phyloP scores from a whole-genome alignment of 1,140 invertebrate species.

The Drosophila ficusphila region DNA sequence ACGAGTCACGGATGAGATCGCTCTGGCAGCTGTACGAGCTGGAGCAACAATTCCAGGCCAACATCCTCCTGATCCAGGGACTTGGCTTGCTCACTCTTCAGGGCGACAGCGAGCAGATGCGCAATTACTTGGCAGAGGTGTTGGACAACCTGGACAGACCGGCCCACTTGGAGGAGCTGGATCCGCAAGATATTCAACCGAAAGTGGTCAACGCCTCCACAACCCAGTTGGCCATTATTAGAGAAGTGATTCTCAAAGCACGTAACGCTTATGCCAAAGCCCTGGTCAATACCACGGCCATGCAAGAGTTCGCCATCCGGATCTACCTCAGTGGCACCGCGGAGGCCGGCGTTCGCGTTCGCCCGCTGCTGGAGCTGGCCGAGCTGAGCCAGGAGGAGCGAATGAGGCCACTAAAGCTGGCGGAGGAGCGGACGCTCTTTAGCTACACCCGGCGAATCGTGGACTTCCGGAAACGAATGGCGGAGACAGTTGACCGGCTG shows the following conservation, averaged over 20 bases:
- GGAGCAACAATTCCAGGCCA: conserved; percentile 63
- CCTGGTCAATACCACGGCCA: conserved; percentile 68
- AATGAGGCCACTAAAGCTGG: conserved; percentile 15
- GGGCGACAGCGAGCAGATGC: conserved; percentile 34
- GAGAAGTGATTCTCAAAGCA: conserved; percentile 23
- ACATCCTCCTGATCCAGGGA: conserved; percentile 44
- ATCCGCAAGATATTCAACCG: background rate
- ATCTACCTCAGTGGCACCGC: conserved; percentile 64
- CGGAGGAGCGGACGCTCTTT: conserved; percentile 58
- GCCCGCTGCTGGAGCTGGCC: conserved; percentile 35
- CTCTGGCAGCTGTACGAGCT: conserved; percentile 73
- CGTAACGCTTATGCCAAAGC: conserved; percentile 38
- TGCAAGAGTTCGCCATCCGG: conserved; percentile 71
- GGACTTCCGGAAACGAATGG: conserved; percentile 73
- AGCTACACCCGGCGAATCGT: conserved; percentile 63
- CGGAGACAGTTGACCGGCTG: conserved; percentile 73
- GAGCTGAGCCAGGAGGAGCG: conserved; percentile 36
- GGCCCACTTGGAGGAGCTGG: background rate
- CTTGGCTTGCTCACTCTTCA: conserved; percentile 52
- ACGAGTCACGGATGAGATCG: conserved; percentile 64
- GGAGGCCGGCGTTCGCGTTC: conserved; percentile 29
- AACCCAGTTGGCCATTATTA: background rate
- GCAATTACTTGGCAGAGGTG: conserved; percentile 37
- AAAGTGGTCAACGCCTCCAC: background rate
- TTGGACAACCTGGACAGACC: conserved; percentile 39